Evolutionary conservation across 53 echinoderm and acorn worm species (phyloP), one percentile per base, ranked within the genome.

Genomic region (Apostichopus leukothele): DNA sequence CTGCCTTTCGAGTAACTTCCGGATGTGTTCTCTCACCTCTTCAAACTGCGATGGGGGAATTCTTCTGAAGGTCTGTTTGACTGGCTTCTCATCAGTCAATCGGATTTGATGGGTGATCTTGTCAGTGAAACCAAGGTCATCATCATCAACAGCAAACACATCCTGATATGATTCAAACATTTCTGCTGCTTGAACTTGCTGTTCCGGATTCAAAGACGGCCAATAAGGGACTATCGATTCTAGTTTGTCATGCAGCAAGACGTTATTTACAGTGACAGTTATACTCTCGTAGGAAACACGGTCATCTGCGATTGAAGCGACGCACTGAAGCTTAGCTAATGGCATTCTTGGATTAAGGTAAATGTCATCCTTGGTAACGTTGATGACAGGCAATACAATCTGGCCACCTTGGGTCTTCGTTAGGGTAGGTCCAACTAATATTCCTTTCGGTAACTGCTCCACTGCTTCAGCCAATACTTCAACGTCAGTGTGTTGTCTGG

Each of bases 41-140:
- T 92, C 89, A 27, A 90, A 87, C 66, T 92, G 92, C 23, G 90
- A 57, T 50, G 90, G 92, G 4, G 90, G 92, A 39, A 92, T 92
- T 5, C 90, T 53, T 8, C 87, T 81, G 14, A 79, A 92, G 5
- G 92, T 57, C 60, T 87, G 88, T 21, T 73, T 71, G 9, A 86
- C 71, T 8, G 86, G 86, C 7, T 23, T 74, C 1, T 86, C 86
- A 73, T 86, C 86, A 8, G 75, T 75, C 21, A 25, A 22, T 19
- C 21, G 11, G 75, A 75, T 75, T 25, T 75, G 75, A 25, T 75
- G 75, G n/a, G 10, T 13, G 1, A 75, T 25, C 75, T 20, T 75
- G 75, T 20, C 26, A 1, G 75, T 75, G 75, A 22, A 25, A 1
- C 75, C 75, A 20, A 75, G 26, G 75, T 75, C 75, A 25, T 75